phyloP scores from a whole-genome alignment of 2,797 vertebrate species.

The Periophthalmus magnuspinnatus region DNA sequence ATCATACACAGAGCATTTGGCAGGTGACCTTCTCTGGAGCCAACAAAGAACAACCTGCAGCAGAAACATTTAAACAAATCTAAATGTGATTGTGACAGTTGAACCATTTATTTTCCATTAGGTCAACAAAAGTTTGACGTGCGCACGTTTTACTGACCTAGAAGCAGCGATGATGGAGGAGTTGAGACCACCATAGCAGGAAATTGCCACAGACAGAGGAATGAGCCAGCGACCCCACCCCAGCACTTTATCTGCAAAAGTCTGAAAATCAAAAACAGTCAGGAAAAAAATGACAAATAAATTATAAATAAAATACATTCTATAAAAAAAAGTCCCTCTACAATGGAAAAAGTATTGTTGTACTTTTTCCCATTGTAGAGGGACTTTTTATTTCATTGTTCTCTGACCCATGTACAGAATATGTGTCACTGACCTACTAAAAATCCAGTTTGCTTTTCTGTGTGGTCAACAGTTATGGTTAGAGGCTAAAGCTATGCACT shows the following conservation, averaged over 20 bases:
- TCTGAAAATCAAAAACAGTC: slow-evolving; percentile 57
- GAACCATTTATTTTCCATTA: neutral
- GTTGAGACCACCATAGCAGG: slow-evolving; percentile 85
- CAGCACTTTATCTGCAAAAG: slow-evolving; percentile 81
- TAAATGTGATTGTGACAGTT: neutral
- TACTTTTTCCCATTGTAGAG: no score
- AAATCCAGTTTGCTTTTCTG: neutral
- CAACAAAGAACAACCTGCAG: slow-evolving; percentile 84
- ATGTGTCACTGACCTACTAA: neutral
- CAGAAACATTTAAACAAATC: neutral
- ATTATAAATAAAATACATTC: no score
- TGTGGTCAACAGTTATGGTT: neutral
- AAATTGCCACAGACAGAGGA: slow-evolving; percentile 84
- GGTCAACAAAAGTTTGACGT: neutral
- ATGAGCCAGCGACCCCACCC: slow-evolving; percentile 83
- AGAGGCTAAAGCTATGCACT: neutral
- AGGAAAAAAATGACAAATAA: neutral
- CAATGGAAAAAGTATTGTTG: neutral
- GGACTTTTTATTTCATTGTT: no score
- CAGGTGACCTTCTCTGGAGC: slow-evolving; percentile 83
- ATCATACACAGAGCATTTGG: slow-evolving; percentile 84
- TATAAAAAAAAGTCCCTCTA: neutral
- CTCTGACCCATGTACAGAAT: neutral
- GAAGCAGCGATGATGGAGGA: slow-evolving; percentile 85
- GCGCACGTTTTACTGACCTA: slow-evolving; percentile 65